phyloP scores from a whole-genome alignment of 2,797 vertebrate genomes.

The Danio tinwini region DNA sequence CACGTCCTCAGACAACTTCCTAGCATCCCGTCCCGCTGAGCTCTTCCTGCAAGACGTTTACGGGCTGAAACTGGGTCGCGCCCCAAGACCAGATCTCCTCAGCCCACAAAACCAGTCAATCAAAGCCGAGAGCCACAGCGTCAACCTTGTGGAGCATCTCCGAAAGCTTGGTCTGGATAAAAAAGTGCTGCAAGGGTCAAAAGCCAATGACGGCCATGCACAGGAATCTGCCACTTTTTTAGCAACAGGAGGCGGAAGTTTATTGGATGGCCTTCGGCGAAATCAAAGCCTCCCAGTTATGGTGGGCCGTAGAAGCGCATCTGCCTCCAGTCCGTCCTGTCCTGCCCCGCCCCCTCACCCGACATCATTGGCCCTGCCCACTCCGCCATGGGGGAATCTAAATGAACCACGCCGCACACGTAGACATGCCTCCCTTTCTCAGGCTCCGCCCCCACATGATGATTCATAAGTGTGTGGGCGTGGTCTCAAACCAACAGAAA shows the following conservation, averaged over 20 bases:
- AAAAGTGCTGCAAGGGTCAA: conserved; percentile 75
- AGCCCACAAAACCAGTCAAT: conserved; percentile 59
- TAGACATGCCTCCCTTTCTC: conserved; percentile 65
- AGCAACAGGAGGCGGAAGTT: conserved; percentile 83
- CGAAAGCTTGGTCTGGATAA: conserved; percentile 88
- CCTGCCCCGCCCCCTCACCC: conserved; percentile 76
- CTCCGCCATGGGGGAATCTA: conserved; percentile 80
- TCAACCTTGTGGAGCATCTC: conserved; percentile 88
- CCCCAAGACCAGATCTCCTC: conserved; percentile 72
- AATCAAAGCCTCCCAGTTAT: conserved; percentile 95
- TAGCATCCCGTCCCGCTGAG: conserved; percentile 93
- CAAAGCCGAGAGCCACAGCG: conserved; percentile 67
- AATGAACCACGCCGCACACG: conserved; percentile 71
- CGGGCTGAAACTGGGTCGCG: conserved; percentile 83
- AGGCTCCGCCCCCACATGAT: conserved; percentile 56
- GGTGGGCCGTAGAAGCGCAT: conserved; percentile 79
- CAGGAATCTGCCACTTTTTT: conserved; percentile 85
- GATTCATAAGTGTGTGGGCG: conserved; percentile 63
- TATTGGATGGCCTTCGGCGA: conserved; percentile 89
- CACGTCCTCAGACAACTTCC: conserved; percentile 86
- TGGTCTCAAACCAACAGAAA: not conserved
- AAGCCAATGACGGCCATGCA: conserved; percentile 63
- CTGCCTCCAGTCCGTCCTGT: conserved; percentile 73
- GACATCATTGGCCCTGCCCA: conserved; percentile 76
- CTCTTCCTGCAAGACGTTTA: conserved; percentile 94